A percentile compares a stretch with the other conserved stretches of the same genome.
phyloP scores from a whole-genome alignment of 2,797 vertebrate genomes.

The Glyptemys insculpta region DNA sequence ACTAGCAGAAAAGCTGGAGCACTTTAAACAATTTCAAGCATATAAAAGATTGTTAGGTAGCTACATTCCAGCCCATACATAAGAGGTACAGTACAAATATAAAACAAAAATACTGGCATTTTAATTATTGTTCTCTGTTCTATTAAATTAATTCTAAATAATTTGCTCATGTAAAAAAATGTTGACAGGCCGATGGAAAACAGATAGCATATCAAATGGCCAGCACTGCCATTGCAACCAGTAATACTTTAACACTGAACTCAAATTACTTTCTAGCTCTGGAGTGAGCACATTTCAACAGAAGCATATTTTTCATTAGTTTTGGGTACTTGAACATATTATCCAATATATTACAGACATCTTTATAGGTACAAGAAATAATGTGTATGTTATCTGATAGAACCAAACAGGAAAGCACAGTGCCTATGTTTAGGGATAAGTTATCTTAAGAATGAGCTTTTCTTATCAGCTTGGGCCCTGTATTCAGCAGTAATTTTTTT shows the following conservation, averaged over 20 bases:
- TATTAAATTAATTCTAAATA: neutral
- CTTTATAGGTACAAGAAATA: neutral
- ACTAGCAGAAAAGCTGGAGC: constrained; percentile 57
- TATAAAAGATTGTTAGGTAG: neutral
- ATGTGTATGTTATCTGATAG: neutral
- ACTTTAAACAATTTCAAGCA: constrained; percentile 64
- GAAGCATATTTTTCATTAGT: neutral
- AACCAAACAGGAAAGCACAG: neutral
- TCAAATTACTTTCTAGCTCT: neutral
- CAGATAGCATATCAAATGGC: neutral
- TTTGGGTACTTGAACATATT: neutral
- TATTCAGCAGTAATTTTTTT: neutral
- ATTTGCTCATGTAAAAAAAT: neutral
- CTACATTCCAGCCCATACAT: constrained; percentile 34
- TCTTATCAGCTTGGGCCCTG: neutral
- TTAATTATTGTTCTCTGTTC: constrained; percentile 12
- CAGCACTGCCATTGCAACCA: neutral
- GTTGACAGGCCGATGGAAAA: neutral
- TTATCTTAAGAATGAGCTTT: neutral
- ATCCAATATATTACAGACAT: neutral
- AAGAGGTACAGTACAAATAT: constrained; percentile 12
- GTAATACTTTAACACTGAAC: neutral
- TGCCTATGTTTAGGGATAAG: neutral
- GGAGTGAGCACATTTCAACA: neutral
- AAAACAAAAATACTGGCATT: neutral